Percentiles rank a stretch among this genome's conserved stretches.
Conservation (phyloP, 2,113 vertebrate genomes). For the Menidia beryllina region DNA sequence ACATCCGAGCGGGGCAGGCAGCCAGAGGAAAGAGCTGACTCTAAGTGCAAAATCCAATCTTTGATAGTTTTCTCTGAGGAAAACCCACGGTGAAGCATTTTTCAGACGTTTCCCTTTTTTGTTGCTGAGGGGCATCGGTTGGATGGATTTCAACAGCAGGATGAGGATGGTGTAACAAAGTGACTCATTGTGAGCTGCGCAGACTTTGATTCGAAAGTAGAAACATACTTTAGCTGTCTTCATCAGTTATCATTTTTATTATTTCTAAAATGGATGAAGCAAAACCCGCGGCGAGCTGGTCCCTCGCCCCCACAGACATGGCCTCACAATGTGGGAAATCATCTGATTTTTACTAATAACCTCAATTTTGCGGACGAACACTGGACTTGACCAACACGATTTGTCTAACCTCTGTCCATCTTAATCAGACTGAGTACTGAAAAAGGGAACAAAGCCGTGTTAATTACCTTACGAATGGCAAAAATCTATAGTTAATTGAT, state of each 20-base stretch:
- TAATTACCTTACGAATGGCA: conserved; percentile 72
- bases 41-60: background rate
- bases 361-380: conserved; percentile 27
- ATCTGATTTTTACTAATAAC: conserved; percentile 55
- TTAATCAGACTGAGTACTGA: conserved; percentile 58
- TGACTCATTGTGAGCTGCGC: no score
- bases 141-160: background rate
- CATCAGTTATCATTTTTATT: background rate
- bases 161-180: background rate
- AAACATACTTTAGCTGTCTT: background rate
- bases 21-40: conserved; percentile 7
- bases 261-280: no score
- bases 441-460: conserved; percentile 44
- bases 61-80: background rate
- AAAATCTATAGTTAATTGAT: conserved; percentile 62
- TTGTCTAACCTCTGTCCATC: conserved; percentile 32
- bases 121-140: background rate
- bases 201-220: background rate
- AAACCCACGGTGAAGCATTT: background rate
- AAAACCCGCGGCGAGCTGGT: no score
- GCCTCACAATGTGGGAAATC: conserved; percentile 41
- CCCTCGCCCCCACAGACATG: conserved; percentile 12
- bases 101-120: background rate
- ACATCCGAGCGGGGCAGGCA: background rate
- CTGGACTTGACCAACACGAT: conserved; percentile 26